These are phyloP conservation scores for Sussaba pulchella DNA, from an alignment of 2,888 invertebrate genomes.

Conservation along the genomic window DNA sequence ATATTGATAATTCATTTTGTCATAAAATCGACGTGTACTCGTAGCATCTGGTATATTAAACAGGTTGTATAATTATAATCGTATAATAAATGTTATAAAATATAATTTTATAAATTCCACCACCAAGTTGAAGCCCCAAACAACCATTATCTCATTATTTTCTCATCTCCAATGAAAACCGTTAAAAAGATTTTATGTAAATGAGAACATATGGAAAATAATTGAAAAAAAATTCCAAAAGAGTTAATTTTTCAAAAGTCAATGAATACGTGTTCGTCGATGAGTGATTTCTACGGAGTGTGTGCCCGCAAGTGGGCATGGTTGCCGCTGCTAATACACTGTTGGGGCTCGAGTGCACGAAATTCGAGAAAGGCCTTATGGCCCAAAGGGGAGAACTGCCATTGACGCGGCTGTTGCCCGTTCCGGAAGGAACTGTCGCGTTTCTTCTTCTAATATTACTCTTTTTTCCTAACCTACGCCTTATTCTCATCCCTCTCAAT, in stretches of 20 bases:
- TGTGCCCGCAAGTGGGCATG: conserved; percentile 61
- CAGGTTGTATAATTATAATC: no score
- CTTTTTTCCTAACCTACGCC: conserved; percentile 13
- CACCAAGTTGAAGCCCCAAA: no score
- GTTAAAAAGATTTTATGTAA: not conserved
- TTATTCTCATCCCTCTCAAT: conserved; percentile 21
- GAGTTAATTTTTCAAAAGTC: conserved; percentile 20
- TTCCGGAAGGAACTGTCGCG: conserved; percentile 78
- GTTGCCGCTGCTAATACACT: conserved; percentile 40
- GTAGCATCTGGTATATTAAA: no score
- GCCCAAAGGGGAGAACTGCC: conserved; percentile 47
- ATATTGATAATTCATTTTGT: no score
- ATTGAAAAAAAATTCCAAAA: not conserved
- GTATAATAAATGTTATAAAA: no score
- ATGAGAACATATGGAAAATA: no score
- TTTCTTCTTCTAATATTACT: conserved; percentile 63
- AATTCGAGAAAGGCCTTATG: conserved; percentile 61
- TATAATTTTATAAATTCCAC: no score
- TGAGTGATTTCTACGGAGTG: conserved; percentile 32
- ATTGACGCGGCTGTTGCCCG: conserved; percentile 74
- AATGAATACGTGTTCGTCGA: conserved; percentile 13
- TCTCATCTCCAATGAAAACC: no score
- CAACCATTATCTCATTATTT: no score
- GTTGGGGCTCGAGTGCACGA: conserved; percentile 48
- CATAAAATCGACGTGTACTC: no score